Percentiles rank a stretch among this genome's conserved stretches.
phyloP scores from a whole-genome alignment of 2,113 vertebrate genomes.

The Phocoena phocoena region DNA sequence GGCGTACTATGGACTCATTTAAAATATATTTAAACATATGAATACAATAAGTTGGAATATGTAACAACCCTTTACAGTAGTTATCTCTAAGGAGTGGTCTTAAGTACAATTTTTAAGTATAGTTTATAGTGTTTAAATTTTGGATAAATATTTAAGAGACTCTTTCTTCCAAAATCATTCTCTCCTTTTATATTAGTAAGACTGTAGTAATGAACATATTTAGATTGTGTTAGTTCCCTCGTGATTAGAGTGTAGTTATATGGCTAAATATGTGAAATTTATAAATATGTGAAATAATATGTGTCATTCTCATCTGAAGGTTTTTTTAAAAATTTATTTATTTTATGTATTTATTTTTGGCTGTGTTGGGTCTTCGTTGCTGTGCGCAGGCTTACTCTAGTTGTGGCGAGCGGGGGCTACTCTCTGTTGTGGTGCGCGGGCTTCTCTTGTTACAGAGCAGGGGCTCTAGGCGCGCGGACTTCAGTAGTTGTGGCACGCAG shows the following conservation, averaged over 20 bases:
- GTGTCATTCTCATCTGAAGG: not conserved
- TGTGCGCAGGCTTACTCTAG: no score
- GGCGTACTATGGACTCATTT: not conserved
- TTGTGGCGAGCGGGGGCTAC: no score
- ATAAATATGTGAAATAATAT: not conserved
- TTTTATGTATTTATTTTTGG: no score
- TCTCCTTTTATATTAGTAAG: not conserved
- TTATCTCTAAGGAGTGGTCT: not conserved
- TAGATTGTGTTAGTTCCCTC: not conserved
- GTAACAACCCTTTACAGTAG: not conserved
- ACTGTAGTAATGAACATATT: not conserved
- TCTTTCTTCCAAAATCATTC: not conserved
- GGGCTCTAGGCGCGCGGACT: accelerated
- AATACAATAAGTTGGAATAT: not conserved
- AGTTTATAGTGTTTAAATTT: not conserved
- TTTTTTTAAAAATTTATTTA: accelerated
- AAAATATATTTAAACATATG: not conserved
- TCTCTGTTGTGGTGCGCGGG: no score
- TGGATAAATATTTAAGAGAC: not conserved
- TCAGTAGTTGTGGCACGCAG: no score
- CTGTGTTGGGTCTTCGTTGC: no score
- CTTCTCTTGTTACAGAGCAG: no score
- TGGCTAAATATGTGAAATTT: not conserved
- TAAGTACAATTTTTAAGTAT: not conserved
- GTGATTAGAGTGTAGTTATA: not conserved